These are phyloP conservation scores for Andinoacara biseriatus DNA, from an alignment of 2,113 vertebrate genomes.

Conservation along the genomic window DNA sequence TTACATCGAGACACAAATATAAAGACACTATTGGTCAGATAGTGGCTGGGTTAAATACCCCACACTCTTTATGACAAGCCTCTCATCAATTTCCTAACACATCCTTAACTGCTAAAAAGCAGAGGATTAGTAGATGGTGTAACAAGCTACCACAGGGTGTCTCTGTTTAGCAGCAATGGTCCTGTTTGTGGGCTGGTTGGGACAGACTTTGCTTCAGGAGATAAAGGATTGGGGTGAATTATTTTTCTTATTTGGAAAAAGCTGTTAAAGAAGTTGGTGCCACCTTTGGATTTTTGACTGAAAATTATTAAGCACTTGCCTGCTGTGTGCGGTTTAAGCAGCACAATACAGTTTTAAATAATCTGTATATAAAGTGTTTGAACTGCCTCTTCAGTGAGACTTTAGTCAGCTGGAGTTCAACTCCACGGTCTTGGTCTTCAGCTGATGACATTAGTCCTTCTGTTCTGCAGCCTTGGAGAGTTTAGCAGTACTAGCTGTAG, in stretches of 20 bases:
- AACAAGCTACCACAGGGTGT: slow-evolving; percentile 13
- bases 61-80: neutral
- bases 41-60: slow-evolving; percentile 4
- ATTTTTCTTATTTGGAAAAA: neutral
- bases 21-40: slow-evolving; percentile 3
- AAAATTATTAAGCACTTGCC: neutral
- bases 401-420: neutral
- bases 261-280: neutral
- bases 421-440: neutral
- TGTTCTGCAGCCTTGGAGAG: neutral
- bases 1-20: neutral
- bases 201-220: neutral
- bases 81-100: neutral
- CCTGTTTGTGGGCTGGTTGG: neutral
- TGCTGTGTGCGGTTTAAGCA: neutral
- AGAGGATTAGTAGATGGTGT: neutral
- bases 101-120: neutral
- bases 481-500: neutral
- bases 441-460: neutral
- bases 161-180: slow-evolving; percentile 11
- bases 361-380: neutral
- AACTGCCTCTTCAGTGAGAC: neutral
- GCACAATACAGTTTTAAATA: too few relatives aligned
- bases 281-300: neutral
- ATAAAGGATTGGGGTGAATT: neutral